Conservation (phyloP, 2,113 vertebrate species). For the Cryptomyrus ogoouensis region DNA sequence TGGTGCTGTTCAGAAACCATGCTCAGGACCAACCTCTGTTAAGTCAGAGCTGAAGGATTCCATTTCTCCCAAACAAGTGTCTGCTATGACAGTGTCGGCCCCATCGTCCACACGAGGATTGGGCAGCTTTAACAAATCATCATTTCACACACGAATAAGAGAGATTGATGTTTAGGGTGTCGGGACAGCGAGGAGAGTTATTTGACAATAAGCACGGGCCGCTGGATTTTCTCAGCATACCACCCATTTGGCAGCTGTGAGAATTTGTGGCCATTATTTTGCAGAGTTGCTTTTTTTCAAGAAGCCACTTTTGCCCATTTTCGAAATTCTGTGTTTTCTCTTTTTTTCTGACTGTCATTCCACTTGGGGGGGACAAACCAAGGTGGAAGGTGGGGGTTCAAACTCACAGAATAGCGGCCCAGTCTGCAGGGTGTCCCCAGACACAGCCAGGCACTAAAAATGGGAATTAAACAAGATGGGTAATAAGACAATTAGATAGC, state of each 20-base stretch:
- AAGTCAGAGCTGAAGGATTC: background rate
- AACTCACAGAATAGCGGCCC: background rate
- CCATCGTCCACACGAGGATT: background rate
- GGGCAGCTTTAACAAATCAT: background rate
- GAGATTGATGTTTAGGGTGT: background rate
- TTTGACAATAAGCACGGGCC: background rate
- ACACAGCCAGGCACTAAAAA: background rate
- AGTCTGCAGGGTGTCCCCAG: background rate
- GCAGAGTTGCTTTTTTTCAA: background rate
- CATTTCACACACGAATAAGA: background rate
- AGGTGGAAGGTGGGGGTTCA: background rate
- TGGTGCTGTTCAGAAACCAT: conserved; percentile 16
- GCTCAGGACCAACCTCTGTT: background rate
- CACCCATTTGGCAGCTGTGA: background rate
- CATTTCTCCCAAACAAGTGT: background rate
- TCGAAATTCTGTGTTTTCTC: background rate
- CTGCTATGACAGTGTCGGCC: background rate
- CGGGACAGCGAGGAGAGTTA: background rate
- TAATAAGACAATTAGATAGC: conserved; percentile 12
- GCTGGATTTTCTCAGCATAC: background rate
- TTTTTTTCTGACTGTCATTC: conserved; percentile 58
- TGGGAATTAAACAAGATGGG: conserved; percentile 15
- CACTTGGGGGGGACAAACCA: conserved; percentile 17
- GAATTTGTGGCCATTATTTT: background rate
- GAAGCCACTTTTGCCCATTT: background rate